Evolutionary conservation across 2,888 invertebrate genomes (phyloP).

Genomic region (Drosophila colorata): DNA sequence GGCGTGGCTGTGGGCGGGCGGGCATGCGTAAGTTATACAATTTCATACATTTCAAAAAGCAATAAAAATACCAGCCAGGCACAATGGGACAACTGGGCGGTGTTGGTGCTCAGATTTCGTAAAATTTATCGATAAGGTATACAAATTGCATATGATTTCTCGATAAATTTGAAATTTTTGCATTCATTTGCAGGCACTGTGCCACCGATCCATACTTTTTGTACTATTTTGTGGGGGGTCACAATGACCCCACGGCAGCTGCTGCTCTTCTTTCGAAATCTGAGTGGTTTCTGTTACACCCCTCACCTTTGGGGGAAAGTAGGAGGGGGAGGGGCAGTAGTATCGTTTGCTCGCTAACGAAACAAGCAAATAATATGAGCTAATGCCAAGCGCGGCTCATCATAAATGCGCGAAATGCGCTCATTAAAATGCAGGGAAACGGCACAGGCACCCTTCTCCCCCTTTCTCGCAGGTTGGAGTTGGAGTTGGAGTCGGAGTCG

Average conservation of each 20-base stretch:
- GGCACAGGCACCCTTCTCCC: constrained; percentile 25
- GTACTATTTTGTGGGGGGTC: constrained; percentile 43
- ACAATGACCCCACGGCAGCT: constrained; percentile 31
- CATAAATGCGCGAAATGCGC: constrained; percentile 78
- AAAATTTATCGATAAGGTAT: constrained; percentile 6
- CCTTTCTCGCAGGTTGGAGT: constrained; percentile 6
- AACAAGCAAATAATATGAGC: constrained; percentile 77
- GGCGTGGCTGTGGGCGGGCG: constrained; percentile 34
- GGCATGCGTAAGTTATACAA: constrained; percentile 68
- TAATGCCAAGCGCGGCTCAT: constrained; percentile 66
- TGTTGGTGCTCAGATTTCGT: constrained; percentile 27
- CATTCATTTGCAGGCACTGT: constrained; percentile 4
- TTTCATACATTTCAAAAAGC: constrained; percentile 66
- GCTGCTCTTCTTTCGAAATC: constrained; percentile 64
- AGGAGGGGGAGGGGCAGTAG: constrained; percentile 17
- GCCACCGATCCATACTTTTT: background rate
- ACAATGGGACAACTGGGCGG: constrained; percentile 46
- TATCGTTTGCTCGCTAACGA: constrained; percentile 71
- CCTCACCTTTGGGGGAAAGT: constrained; percentile 5
- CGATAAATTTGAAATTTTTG: constrained; percentile 17
- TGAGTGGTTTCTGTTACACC: constrained; percentile 56
- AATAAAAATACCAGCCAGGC: constrained; percentile 58
- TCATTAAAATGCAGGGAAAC: constrained; percentile 77
- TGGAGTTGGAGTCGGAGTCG: constrained; percentile 10
- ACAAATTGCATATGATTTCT: constrained; percentile 29